phyloP scores from a whole-genome alignment of 2,113 vertebrate genomes.

The Saguinus imperator region DNA sequence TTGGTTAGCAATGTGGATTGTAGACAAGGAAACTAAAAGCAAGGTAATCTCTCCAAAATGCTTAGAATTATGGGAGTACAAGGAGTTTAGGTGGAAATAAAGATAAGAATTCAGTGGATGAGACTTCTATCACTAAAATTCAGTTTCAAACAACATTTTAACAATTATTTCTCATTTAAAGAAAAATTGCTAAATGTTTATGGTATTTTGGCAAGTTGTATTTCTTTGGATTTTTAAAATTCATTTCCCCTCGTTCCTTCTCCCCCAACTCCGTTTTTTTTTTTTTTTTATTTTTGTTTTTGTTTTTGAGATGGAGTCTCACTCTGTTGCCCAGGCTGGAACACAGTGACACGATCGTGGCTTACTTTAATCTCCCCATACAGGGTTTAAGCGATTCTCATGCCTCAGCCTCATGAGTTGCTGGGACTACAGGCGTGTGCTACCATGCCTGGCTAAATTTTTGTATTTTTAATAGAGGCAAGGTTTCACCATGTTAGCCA shows the following conservation, averaged over 20 bases:
- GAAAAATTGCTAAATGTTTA: neutral
- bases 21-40: neutral
- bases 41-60: neutral
- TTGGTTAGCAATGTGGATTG: neutral
- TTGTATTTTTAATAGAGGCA: too few species aligned
- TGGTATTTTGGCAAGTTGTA: neutral
- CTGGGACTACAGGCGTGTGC: too few species aligned
- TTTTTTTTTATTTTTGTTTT: too few species aligned
- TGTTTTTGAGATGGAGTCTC: too few species aligned
- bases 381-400: too few species aligned
- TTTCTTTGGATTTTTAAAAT: neutral
- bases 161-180: neutral
- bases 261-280: too few species aligned
- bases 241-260: fast-evolving
- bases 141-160: neutral
- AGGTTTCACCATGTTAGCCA: too few species aligned
- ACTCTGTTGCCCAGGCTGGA: too few species aligned
- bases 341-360: too few species aligned
- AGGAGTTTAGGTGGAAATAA: neutral
- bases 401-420: too few species aligned
- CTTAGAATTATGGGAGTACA: neutral
- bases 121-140: neutral
- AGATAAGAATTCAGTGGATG: neutral
- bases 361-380: too few species aligned
- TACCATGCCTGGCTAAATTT: too few species aligned